A percentile compares a stretch with the other conserved stretches of the same genome.
phyloP scores from a whole-genome alignment of 2,113 vertebrate genomes.

The Pseudonaja textilis region DNA sequence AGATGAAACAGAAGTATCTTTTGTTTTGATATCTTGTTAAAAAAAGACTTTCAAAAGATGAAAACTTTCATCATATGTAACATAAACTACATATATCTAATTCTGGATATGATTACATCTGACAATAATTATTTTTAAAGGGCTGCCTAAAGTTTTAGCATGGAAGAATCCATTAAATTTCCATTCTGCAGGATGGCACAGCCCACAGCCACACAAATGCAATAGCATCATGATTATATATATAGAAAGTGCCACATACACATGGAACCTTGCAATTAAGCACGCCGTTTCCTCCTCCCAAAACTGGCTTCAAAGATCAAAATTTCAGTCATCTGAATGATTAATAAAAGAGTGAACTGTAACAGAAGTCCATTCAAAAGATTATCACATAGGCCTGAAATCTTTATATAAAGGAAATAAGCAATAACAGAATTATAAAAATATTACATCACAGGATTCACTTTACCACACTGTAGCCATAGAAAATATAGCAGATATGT shows the following conservation, averaged over 20 bases:
- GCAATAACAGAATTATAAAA: background rate
- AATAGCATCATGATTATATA: slow-evolving; percentile 31
- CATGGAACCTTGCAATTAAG: slow-evolving; percentile 10
- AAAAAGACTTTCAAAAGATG: background rate
- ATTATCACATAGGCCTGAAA: background rate
- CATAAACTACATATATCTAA: background rate
- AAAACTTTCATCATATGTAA: background rate
- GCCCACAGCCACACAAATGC: background rate
- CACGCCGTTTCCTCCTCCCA: background rate
- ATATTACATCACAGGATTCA: background rate
- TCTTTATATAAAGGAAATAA: background rate
- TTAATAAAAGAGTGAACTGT: background rate
- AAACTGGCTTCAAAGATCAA: slow-evolving; percentile 2
- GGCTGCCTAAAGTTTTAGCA: background rate
- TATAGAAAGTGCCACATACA: slow-evolving; percentile 32
- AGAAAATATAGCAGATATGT: slow-evolving; percentile 6
- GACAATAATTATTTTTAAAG: background rate
- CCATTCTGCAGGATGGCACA: background rate
- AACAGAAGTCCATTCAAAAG: background rate
- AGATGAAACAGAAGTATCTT: background rate
- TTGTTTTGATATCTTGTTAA: background rate
- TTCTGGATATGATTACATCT: background rate
- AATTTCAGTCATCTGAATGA: background rate
- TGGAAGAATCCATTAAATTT: background rate
- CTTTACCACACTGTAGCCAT: background rate